Conservation (phyloP, 2,797 vertebrate species). For the Urosaurus nigricauda region DNA sequence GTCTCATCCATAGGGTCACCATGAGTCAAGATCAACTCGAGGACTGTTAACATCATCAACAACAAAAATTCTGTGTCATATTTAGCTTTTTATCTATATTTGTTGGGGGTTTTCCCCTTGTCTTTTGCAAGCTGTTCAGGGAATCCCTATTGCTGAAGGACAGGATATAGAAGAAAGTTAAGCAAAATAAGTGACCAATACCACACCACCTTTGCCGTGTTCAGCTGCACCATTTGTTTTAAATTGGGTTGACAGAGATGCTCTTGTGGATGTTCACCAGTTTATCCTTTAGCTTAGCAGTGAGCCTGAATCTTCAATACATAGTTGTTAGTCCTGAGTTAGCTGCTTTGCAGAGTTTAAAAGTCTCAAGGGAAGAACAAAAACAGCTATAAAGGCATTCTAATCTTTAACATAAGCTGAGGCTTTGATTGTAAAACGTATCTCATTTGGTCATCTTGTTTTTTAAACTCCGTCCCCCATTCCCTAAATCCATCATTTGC, state of each 20-base stretch:
- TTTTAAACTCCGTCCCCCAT: slow-evolving; percentile 71
- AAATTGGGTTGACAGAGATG: background rate
- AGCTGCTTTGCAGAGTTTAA: slow-evolving; percentile 75
- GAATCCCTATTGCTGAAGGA: background rate
- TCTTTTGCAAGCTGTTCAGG: background rate
- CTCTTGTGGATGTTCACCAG: background rate
- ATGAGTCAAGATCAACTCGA: too few species aligned
- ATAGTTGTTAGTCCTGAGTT: slow-evolving; percentile 61
- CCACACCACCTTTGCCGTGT: background rate
- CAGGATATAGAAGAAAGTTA: background rate
- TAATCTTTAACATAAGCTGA: slow-evolving; percentile 78
- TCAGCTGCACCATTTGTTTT: slow-evolving; percentile 29
- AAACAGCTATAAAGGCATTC: slow-evolving; percentile 76
- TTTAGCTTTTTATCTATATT: background rate
- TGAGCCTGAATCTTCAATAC: slow-evolving; percentile 53
- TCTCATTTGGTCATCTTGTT: slow-evolving; percentile 78
- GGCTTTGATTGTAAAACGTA: slow-evolving; percentile 76
- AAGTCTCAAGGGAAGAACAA: slow-evolving; percentile 75
- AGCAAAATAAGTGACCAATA: background rate
- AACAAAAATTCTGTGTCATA: background rate
- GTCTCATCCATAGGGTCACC: too few species aligned
- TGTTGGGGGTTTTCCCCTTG: background rate
- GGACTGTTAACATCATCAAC: too few species aligned
- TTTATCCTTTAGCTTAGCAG: slow-evolving; percentile 47
- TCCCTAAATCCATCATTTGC: slow-evolving; percentile 75